phyloP scores from a whole-genome alignment of 2,888 invertebrate genomes.

The Deroplatys truncata region DNA sequence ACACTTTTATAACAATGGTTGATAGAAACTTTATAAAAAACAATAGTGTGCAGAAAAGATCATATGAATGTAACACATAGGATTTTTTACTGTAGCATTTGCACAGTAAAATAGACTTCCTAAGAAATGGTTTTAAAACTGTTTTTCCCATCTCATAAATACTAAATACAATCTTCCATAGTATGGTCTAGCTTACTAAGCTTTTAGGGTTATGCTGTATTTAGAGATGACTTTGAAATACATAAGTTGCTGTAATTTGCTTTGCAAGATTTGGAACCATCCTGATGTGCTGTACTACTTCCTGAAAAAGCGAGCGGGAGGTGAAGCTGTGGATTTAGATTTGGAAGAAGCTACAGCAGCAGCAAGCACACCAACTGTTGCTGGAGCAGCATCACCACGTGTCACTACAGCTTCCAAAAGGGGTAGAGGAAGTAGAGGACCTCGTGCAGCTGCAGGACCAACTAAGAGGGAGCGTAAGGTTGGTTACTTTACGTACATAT shows the following conservation, averaged over 20 bases:
- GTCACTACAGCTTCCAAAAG: slow-evolving; percentile 22
- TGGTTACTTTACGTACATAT: background rate
- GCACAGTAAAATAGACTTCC: too few relatives aligned
- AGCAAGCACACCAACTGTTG: slow-evolving; percentile 35
- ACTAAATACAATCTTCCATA: too few relatives aligned
- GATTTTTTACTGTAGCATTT: too few relatives aligned
- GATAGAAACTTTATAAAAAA: too few relatives aligned
- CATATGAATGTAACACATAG: too few relatives aligned
- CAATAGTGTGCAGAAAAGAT: too few relatives aligned
- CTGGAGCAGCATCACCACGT: slow-evolving; percentile 28
- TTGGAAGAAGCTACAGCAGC: slow-evolving; percentile 70
- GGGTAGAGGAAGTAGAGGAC: slow-evolving; percentile 37
- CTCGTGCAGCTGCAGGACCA: slow-evolving; percentile 30
- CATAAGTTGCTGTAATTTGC: background rate
- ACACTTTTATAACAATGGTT: too few relatives aligned
- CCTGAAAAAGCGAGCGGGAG: slow-evolving; percentile 73
- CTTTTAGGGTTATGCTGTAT: too few relatives aligned
- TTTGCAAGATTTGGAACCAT: slow-evolving; percentile 81
- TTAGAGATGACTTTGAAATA: background rate
- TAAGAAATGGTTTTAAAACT: too few relatives aligned
- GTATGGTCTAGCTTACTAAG: too few relatives aligned
- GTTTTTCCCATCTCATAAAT: too few relatives aligned
- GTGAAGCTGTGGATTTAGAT: slow-evolving; percentile 74
- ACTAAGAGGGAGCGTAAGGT: slow-evolving; percentile 34
- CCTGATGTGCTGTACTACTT: slow-evolving; percentile 89